Base-by-base conservation (phyloP, 2,888 invertebrate genomes). In the Rhabditophanes sp. region DNA sequence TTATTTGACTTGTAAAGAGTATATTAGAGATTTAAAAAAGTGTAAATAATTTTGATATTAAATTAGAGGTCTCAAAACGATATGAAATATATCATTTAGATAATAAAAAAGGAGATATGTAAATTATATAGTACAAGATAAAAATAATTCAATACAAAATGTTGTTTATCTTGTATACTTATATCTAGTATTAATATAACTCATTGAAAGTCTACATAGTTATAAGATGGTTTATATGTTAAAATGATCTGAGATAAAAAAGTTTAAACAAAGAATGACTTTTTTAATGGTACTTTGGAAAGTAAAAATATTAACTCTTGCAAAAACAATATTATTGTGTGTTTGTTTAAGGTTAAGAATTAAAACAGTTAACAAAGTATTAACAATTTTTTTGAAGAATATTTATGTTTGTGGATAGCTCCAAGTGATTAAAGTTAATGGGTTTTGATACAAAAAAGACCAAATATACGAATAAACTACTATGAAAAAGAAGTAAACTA, bases 241-340 rank as follows among this genome's bases (percentile, higher is more conserved):
- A 25, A 25, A 25, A 25, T 17, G 17, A 25, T 25, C 16, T 9
- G 8, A 9, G 18, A 25, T 17, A 18, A 25, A 25, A 25, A 25
- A 25, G 18, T 17, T 25, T 17, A 25, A 18, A 18, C 25, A 17
- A 25, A 25, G 16, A 25, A 17, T 9, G 16, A 9, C 2, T 25
- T 25, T 9, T 8, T 25, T 4, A 17, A 17, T 17, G 6, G 25
- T 9, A 18, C 25, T 18, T 16, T 18, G 18, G 25, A 25, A 16
- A 17, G 4, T 16, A 24, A 15, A 25, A 25, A 25, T 9, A 25
- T 8, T 17, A 9, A 2, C 18, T 25, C 17, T 25, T 25, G 25
- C 25, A 25, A 25, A 25, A 25, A 25, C 25, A 25, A 2, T 9
- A 9, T 18, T 9, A 9, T 25, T 25, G 6, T 4, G 9, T 25